Evolutionary conservation across 2,113 vertebrate genomes (phyloP).

Genomic region (Pelvicachromis taeniatus): DNA sequence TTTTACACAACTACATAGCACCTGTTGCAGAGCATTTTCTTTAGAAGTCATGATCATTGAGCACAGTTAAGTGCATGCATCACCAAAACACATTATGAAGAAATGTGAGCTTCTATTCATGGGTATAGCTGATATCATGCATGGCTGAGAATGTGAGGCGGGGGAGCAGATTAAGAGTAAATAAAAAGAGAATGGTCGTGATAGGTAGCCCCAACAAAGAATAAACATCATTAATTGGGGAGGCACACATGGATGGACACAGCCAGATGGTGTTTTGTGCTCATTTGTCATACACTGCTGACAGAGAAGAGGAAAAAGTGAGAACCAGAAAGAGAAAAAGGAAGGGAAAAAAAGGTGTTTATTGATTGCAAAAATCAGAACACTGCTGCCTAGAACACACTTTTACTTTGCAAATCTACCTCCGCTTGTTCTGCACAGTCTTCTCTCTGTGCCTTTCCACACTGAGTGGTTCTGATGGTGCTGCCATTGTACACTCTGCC

Average conservation of each 20-base stretch:
- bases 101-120: not conserved
- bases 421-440: slow-evolving; percentile 11
- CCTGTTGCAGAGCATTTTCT: not conserved
- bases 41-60: not conserved
- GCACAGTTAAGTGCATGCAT: not conserved
- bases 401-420: slow-evolving; percentile 36
- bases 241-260: slow-evolving; percentile 62
- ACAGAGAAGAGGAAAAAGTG: slow-evolving; percentile 29
- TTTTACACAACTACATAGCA: not conserved
- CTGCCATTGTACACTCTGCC: slow-evolving; percentile 36
- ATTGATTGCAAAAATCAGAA: slow-evolving; percentile 50
- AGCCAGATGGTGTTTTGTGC: slow-evolving; percentile 76
- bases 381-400: slow-evolving; percentile 31
- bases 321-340: slow-evolving; percentile 12
- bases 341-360: slow-evolving; percentile 47
- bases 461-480: slow-evolving; percentile 23
- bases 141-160: slow-evolving; percentile 4
- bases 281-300: slow-evolving; percentile 73
- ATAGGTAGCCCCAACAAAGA: slow-evolving; percentile 56
- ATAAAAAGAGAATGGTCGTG: slow-evolving; percentile 44
- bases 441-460: slow-evolving; percentile 22
- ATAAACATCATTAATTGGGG: slow-evolving; percentile 72
- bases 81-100: not conserved
- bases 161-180: slow-evolving; percentile 45
- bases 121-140: slow-evolving; percentile 5